Base-by-base conservation (phyloP, 2,797 vertebrate species). In the Cryptoprocta ferox region DNA sequence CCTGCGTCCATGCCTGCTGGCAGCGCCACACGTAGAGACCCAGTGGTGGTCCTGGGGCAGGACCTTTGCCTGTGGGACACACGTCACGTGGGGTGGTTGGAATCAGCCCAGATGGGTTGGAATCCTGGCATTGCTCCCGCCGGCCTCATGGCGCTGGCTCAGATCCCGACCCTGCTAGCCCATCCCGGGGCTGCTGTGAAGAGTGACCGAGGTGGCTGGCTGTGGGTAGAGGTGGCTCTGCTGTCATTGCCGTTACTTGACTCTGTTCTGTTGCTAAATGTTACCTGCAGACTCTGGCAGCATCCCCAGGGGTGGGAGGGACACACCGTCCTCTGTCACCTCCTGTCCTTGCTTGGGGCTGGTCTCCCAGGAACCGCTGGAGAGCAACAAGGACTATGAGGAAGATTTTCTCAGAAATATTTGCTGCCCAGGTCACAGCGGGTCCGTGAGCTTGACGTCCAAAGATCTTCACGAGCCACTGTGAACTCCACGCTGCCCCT, bases 391-490 rank as follows among this genome's bases (percentile, higher is more conserved):
- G n/a, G n/a, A 39, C 50, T 37, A 3, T 35, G 16, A 4, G 75
- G 56, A 75, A 76, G 66, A 37, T 75, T 94, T 94, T 78, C 85
- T 65, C 39, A 45, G 89, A 78, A 89, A 45, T 70, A 16, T 45
- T 53, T 66, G 73, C n/a, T 71, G 8, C 32, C 15, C 66, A 53
- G 42, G 61, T 71, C 21, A 50, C 61, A 50, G 48, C 45, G 76
- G 37, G 32, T 37, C 59, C 30, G 0, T 11, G 30, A 88, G 56
- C n/a, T 65, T 75, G 79, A 30, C 9, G 16, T 95, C 26, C 48
- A n/a, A 63, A 81, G 53, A 61, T 70, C 53, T 90, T 90, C 42
- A 18, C 9, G 83, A 89, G 50, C 61, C 11, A 26, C 21, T 26
- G 6, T n/a, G 66, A 66, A 19, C 1, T 8, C 56, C 8, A 11